Evolutionary conservation across 2,113 vertebrate species (phyloP), one percentile per base, ranked within the genome.

Genomic region (Damaliscus lunatus): DNA sequence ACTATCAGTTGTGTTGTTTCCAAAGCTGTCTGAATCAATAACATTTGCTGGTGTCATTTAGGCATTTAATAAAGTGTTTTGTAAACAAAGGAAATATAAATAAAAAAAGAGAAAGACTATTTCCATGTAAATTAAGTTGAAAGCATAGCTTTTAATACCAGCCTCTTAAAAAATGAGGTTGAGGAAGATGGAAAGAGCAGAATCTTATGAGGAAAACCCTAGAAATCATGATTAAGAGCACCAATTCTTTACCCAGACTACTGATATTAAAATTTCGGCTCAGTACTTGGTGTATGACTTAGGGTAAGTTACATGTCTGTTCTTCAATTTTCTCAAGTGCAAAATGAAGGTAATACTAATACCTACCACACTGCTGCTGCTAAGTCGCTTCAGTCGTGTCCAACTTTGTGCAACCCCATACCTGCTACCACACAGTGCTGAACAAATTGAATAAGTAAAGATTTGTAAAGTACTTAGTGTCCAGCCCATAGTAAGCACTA

Each of bases 21-120:
- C 90, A 96, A 90, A 94, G 71, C 50, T 94, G 19, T 57, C 29
- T 82, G 27, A 91, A 31, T 19, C 62, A 88, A 1, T 77, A 94
- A 86, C 40, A 96, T 48, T 71, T 96, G 85, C 43, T 93, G 77
- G 21, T 86, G 2, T 48, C 43, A 88, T 62, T 96, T 83, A 64
- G 77, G 57, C 88, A 95, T 94, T 80, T 96, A 94, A 71, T 87
- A 89, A 97, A 86, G 46, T 67, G 81, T n/a, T 93, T 52, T 59
- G 3, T 93, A 86, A 94, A 57, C 1, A 85, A n/a, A 85, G 77
- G 33, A 94, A 87, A 96, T 57, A 25, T 29, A 74, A 95, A 31
- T 71, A 64, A 33, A 95, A 83, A 96, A 82, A 78, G 29, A 80
- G 21, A 90, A 96, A 88, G 31, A 80, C 3, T 59, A 1, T 78